Base-by-base conservation (phyloP, 2,888 invertebrate species). In the Ectropis crepuscularia region DNA sequence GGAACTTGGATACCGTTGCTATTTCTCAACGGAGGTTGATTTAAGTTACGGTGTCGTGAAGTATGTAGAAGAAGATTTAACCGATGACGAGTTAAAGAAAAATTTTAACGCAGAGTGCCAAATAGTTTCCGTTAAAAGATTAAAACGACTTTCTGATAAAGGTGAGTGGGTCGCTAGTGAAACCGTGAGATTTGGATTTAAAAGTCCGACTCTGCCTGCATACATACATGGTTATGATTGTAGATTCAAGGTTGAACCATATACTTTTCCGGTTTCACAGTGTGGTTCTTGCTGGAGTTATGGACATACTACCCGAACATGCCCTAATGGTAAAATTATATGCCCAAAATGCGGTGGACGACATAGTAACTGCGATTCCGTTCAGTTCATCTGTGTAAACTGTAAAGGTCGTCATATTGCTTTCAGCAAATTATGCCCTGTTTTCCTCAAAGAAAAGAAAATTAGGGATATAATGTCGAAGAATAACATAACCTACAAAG, bases 251-350 rank as follows among this genome's bases (percentile, higher is more conserved):
- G 67, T 71, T 5, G 64, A 71, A 43, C 61, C 67, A 0, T 73
- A 70, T 42, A 61, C 47, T 0, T 71, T 69, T 7, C 71, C 70
- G 0, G 73, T 74, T 0, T 61, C 69, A 0, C 70, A 73, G 41
- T 72, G 70, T 36, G 65, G 68, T 0, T 16, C 43, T 8, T 72
- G 68, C 38, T 69, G 71, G 72, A 38, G 47, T 9, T 70, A 16
- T 41, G 72, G 70, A 0, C 70, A 73, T n/a, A n/a, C n/a, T n/a
- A n/a, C n/a, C n/a, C n/a, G n/a, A n/a, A n/a, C n/a, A n/a, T n/a
- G n/a, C n/a, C n/a, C n/a, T n/a, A n/a, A n/a, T n/a, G n/a, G n/a
- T n/a, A n/a, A n/a, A n/a, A n/a, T n/a, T n/a, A n/a, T n/a, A n/a
- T n/a, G n/a, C n/a, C n/a, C n/a, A n/a, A n/a, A n/a, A n/a, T n/a